phyloP scores from a whole-genome alignment of 2,888 invertebrate species.

The Bembecia ichneumoniformis region DNA sequence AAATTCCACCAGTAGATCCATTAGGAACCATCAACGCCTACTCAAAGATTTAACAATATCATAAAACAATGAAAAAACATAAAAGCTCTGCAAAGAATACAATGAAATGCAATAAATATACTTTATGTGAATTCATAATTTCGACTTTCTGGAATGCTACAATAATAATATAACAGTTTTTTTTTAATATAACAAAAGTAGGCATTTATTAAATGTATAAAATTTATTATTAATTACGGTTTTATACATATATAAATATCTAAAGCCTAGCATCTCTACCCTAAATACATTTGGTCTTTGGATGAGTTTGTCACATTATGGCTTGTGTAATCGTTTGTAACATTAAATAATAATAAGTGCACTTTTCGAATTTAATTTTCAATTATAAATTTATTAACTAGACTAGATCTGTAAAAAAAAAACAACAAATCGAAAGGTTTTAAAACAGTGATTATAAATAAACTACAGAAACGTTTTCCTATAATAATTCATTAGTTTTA shows the following conservation, averaged over 20 bases:
- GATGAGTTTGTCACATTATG: slow-evolving; percentile 69
- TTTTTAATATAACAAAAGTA: too few relatives aligned
- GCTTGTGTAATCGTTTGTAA: slow-evolving; percentile 59
- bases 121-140: slow-evolving; percentile 17
- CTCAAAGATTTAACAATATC: slow-evolving; percentile 37
- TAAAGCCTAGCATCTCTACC: slow-evolving; percentile 59
- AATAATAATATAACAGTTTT: slow-evolving; percentile 28
- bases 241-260: slow-evolving; percentile 37
- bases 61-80: slow-evolving; percentile 43
- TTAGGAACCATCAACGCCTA: slow-evolving; percentile 47
- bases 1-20: slow-evolving; percentile 22
- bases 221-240: slow-evolving; percentile 22
- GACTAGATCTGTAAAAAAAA: slow-evolving; percentile 57
- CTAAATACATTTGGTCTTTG: slow-evolving; percentile 71
- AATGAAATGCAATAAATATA: slow-evolving; percentile 20
- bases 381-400: slow-evolving; percentile 42
- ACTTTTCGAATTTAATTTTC: slow-evolving; percentile 59
- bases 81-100: slow-evolving; percentile 27
- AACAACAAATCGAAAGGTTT: slow-evolving; percentile 26
- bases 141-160: slow-evolving; percentile 38
- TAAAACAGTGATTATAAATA: slow-evolving; percentile 19
- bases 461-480: slow-evolving; percentile 44
- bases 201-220: slow-evolving; percentile 14
- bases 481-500: slow-evolving; percentile 25
- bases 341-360: slow-evolving; percentile 65